Percentiles rank a stretch among this genome's conserved stretches.
Conservation (phyloP, 2,888 invertebrate genomes). For the Lepas anatifera region DNA sequence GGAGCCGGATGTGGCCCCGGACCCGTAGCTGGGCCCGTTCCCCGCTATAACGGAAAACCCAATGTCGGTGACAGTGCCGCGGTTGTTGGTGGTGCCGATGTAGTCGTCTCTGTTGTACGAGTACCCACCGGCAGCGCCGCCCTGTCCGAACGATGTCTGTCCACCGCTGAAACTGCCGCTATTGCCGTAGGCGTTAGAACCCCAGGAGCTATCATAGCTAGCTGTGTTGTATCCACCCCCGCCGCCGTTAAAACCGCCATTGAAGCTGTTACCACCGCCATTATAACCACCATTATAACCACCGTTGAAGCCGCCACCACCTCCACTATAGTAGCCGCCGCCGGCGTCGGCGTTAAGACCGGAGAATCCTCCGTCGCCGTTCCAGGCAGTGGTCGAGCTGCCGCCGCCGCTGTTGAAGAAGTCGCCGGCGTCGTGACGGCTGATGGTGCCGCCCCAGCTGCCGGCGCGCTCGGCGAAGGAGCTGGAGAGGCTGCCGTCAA, state of each 20-base stretch:
- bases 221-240: no score
- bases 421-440: neutral
- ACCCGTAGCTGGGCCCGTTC: neutral
- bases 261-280: neutral
- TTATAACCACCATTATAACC: neutral
- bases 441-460: neutral
- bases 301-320: neutral
- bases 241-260: neutral
- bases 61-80: neutral
- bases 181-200: no score
- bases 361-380: no score
- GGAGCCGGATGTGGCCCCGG: neutral
- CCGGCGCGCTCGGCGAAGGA: neutral
- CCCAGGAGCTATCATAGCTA: no score
- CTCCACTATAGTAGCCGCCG: no score
- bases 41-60: neutral
- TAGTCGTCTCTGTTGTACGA: neutral
- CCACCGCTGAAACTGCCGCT: neutral
- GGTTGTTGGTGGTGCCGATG: neutral
- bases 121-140: no score
- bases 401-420: neutral
- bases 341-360: neutral
- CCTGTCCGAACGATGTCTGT: no score
- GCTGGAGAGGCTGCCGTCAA: neutral
- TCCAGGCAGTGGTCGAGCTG: no score